Evolutionary conservation across 2,797 vertebrate genomes (phyloP).

Genomic region (Acanthurus tractus): DNA sequence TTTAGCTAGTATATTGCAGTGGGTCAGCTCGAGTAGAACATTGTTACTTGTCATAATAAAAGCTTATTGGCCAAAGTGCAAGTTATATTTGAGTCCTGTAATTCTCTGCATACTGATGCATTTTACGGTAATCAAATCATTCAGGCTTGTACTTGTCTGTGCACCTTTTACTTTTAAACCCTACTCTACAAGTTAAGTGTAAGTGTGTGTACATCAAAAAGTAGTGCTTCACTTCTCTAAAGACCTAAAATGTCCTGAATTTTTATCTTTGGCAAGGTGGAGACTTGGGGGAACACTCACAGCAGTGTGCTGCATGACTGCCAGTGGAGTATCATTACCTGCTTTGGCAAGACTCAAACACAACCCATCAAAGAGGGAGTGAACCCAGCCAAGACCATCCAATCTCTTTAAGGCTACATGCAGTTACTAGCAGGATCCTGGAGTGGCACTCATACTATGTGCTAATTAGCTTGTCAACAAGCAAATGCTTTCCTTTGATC

Average conservation of each 20-base stretch:
- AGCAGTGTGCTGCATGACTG: constrained; percentile 57
- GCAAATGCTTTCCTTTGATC: constrained; percentile 77
- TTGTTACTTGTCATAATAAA: constrained; percentile 11
- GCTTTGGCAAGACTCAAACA: constrained; percentile 73
- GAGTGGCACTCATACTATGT: constrained; percentile 69
- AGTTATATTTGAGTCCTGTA: not conserved
- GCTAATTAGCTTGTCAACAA: constrained; percentile 81
- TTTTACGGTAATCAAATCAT: constrained; percentile 23
- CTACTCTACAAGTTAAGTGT: constrained; percentile 14
- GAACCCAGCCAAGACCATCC: constrained; percentile 69
- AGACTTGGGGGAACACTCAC: constrained; percentile 41
- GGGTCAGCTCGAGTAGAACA: not conserved
- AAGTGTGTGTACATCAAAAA: constrained; percentile 27
- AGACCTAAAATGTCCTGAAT: constrained; percentile 31
- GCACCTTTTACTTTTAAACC: not conserved
- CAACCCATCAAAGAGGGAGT: constrained; percentile 73
- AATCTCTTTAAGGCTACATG: constrained; percentile 75
- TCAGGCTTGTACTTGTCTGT: not conserved
- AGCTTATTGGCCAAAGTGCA: not conserved
- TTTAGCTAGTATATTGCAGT: constrained; percentile 15
- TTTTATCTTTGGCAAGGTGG: constrained; percentile 51
- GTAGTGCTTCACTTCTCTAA: constrained; percentile 21
- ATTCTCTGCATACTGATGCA: not conserved
- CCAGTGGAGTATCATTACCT: constrained; percentile 73
- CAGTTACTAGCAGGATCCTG: constrained; percentile 70